Evolutionary conservation across 2,888 invertebrate genomes (phyloP).

Genomic region (Thymelicus acteon): DNA sequence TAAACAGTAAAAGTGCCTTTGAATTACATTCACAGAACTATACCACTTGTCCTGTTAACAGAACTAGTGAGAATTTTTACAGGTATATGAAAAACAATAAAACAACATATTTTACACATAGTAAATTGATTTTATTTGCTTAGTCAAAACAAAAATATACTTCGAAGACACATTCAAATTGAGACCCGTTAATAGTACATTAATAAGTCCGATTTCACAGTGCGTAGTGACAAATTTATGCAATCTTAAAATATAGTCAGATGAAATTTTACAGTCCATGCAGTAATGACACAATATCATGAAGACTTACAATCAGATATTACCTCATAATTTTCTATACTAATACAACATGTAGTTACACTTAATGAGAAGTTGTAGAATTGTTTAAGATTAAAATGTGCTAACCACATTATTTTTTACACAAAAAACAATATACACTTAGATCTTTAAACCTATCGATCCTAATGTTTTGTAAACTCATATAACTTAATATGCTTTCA

Average conservation of each 20-base stretch:
- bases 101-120: not conserved
- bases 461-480: conserved; percentile 4
- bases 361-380: conserved; percentile 17
- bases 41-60: no score
- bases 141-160: conserved; percentile 21
- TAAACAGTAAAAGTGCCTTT: no score
- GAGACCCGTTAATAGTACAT: conserved; percentile 15
- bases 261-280: conserved; percentile 11
- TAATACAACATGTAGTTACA: not conserved
- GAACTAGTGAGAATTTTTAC: no score
- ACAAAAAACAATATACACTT: conserved; percentile 1
- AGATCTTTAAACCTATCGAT: not conserved
- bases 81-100: not conserved
- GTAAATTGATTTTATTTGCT: conserved; percentile 8
- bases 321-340: no score
- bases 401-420: conserved; percentile 22
- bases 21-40: no score
- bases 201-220: not conserved
- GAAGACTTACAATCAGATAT: not conserved
- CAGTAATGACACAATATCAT: not conserved
- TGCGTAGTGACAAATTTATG: not conserved
- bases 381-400: conserved; percentile 12
- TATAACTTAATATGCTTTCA: conserved; percentile 11
- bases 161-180: conserved; percentile 19
- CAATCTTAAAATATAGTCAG: conserved; percentile 8